Evolutionary conservation across 1,140 invertebrate genomes (phyloP), one percentile per base, ranked within the genome.

Genomic region (Heliothis virescens): DNA sequence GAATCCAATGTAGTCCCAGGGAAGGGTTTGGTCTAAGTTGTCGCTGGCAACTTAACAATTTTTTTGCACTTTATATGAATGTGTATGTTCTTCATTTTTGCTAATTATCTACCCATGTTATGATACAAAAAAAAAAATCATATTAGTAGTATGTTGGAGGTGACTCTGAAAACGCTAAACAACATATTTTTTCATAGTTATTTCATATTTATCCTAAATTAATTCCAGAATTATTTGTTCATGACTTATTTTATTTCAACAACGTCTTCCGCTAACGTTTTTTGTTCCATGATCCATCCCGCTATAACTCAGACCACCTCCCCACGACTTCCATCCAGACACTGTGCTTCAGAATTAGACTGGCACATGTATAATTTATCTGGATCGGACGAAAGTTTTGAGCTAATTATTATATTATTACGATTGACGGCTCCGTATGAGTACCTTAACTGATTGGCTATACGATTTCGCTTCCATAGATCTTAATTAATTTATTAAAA

Each of bases 1-100:
- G 85, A 85, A 87, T 85, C 83, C 83, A 81, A 86, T 87, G 85
- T 86, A 86, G 83, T 60, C 47, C 60, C 62, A 77, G 69, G 67
- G 52, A 48, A 57, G 60, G 79, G 75, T 75, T 72, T 80, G 82
- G 83, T 82, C 78, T 41, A 3, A 77, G 18, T 63, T 60, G 1
- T 29, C 50, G 65, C 73, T 59, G 52, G 12, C 34, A 18, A 29
- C 12, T 48, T 53, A 29, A 55, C 3, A 9, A 7, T 9, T 41
- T 41, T 34, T 9, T 9, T 7, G 34, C 34, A 1, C 34, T 5
- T 41, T 41, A 9, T 7, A 41, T 41, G 0, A 7, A 41, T 41
- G 4, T 5, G 9, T 41, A 41, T 9, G 9, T 41, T 41, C 34
- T 41, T 41, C 3, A 41, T 41, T 41, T 9, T 41, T 41, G 0